Percentiles rank a stretch among this genome's conserved stretches.
Conservation (phyloP, 2,888 invertebrate species). For the Dryobota labecula region DNA sequence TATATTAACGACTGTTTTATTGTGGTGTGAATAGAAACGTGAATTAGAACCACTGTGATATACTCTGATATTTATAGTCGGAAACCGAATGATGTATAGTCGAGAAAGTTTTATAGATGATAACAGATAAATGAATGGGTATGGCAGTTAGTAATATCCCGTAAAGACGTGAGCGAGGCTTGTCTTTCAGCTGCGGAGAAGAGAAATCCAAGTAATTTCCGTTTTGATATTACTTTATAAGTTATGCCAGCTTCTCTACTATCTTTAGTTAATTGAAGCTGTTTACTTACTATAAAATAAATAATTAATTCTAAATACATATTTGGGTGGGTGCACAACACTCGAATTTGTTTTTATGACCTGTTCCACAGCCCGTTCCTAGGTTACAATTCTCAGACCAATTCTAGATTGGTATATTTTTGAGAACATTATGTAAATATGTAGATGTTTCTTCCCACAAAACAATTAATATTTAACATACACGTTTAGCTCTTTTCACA, state of each 20-base stretch:
- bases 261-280: not conserved
- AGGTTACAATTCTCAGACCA: slow-evolving; percentile 7
- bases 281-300: not conserved
- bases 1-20: slow-evolving; percentile 75
- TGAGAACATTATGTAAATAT: not conserved
- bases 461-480: slow-evolving; percentile 29
- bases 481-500: slow-evolving; percentile 18
- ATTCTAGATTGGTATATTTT: not conserved
- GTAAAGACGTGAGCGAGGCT: not conserved
- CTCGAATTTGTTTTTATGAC: not conserved
- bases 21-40: slow-evolving; percentile 82
- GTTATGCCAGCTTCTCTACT: not conserved
- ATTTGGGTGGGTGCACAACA: not conserved
- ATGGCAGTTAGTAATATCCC: slow-evolving; percentile 24
- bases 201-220: slow-evolving; percentile 36
- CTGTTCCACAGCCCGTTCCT: not conserved
- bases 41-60: slow-evolving; percentile 72
- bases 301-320: not conserved
- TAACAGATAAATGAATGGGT: slow-evolving; percentile 45
- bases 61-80: slow-evolving; percentile 68
- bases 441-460: slow-evolving; percentile 1
- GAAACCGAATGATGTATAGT: slow-evolving; percentile 47
- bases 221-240: slow-evolving; percentile 18
- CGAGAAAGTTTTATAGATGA: slow-evolving; percentile 57
- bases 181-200: slow-evolving; percentile 9